These are phyloP conservation scores for Campoletis raptor DNA, from an alignment of 2,888 invertebrate genomes.

Conservation along the genomic window DNA sequence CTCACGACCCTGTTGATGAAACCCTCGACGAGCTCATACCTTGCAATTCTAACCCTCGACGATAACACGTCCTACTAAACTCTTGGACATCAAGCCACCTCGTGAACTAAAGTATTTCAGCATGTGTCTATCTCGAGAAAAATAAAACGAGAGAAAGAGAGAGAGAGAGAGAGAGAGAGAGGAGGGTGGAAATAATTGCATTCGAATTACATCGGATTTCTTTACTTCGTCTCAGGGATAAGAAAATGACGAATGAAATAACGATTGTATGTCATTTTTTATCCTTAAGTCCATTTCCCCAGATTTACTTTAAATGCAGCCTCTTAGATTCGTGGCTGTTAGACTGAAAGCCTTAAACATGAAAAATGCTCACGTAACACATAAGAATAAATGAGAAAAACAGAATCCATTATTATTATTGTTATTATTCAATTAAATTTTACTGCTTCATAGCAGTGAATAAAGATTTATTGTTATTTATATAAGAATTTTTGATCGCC, in stretches of 20 bases:
- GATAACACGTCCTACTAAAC: slow-evolving; percentile 41
- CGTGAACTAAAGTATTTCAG: not conserved
- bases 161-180: not conserved
- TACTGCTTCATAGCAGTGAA: not conserved
- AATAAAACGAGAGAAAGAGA: slow-evolving; percentile 8
- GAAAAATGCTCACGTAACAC: not conserved
- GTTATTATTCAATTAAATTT: not conserved
- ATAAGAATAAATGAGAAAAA: not conserved
- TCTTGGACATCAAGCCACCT: slow-evolving; percentile 22
- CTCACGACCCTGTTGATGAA: slow-evolving; percentile 15
- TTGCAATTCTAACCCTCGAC: slow-evolving; percentile 20
- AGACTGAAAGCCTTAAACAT: not conserved
- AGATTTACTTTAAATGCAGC: not conserved
- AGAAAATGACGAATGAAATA: slow-evolving; percentile 33
- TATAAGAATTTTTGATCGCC: not conserved
- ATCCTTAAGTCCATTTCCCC: not conserved
- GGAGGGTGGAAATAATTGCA: not conserved
- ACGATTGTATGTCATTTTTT: not conserved
- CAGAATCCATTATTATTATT: not conserved
- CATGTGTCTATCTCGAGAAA: not conserved
- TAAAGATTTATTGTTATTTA: not conserved
- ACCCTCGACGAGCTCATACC: slow-evolving; percentile 10
- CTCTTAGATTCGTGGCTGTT: not conserved
- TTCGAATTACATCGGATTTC: slow-evolving; percentile 43
- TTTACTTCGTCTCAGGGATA: slow-evolving; percentile 4